These are phyloP conservation scores for Macquaria australasica DNA, from an alignment of 2,113 vertebrate genomes.

Conservation along the genomic window DNA sequence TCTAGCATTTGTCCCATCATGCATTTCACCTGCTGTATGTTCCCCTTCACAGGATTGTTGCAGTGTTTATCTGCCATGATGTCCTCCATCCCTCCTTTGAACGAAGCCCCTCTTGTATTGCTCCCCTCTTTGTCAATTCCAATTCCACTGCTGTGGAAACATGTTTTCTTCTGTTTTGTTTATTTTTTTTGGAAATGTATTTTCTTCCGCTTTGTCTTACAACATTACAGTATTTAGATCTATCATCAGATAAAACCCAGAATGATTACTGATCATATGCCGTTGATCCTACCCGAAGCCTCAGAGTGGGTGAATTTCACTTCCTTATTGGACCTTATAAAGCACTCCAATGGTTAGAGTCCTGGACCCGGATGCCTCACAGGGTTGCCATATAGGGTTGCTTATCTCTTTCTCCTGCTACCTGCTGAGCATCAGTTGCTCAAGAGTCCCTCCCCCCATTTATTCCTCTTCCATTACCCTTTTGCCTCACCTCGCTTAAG, in stretches of 20 bases:
- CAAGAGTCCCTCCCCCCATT: slow-evolving; percentile 15
- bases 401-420: slow-evolving; percentile 40
- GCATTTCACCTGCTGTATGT: slow-evolving; percentile 50
- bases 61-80: slow-evolving; percentile 34
- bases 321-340: slow-evolving; percentile 1
- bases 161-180: neutral
- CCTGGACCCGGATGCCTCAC: neutral
- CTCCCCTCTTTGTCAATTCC: neutral
- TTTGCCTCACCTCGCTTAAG: slow-evolving; percentile 48
- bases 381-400: too few species aligned
- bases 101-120: neutral
- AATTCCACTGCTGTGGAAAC: neutral
- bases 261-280: slow-evolving; percentile 15
- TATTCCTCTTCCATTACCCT: slow-evolving; percentile 33
- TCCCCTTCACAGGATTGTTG: slow-evolving; percentile 47
- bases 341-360: slow-evolving; percentile 6
- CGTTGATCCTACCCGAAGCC: neutral
- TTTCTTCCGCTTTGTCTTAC: neutral
- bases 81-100: slow-evolving; percentile 12
- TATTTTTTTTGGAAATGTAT: neutral
- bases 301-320: slow-evolving; percentile 9
- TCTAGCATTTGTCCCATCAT: slow-evolving; percentile 26
- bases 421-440: slow-evolving; percentile 62
- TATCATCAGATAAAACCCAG: slow-evolving; percentile 6
- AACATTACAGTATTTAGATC: neutral